Base-by-base conservation (phyloP, 1,140 invertebrate genomes). In the Bombus difficillimus region DNA sequence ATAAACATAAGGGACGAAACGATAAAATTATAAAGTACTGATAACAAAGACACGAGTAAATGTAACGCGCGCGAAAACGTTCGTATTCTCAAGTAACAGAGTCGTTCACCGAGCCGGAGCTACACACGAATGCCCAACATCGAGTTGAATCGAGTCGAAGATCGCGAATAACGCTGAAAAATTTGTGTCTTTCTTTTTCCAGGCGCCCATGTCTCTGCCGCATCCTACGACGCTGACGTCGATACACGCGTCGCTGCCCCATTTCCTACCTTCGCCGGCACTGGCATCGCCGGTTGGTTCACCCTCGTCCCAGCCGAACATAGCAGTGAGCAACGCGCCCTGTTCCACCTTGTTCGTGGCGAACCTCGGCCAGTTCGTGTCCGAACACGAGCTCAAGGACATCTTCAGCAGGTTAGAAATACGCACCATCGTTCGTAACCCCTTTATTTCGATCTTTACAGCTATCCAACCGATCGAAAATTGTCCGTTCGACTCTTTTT, bases 311-410 rank as follows among this genome's bases (percentile, higher is more conserved):
- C 97, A 97, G 94, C 97, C 96, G 88, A 96, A 95, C 82, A 94
- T 96, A 90, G 96, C 95, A 91, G 95, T 96, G 84, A 96, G 95
- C 93, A 97, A 97, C 94, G 97, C 98, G 88, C 98, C 98, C 73
- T 99, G 99, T 96, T 99, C 98, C 80, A 99, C 99, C 83, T 97
- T 99, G 71, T 99, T 99, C 96, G 98, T 99, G 91, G 98, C 98
- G 91, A 99, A 99, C 95, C 96, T 99, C 89, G 98, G 98, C 71
- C 98, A 98, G 94, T 99, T 99, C 94, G 98, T 99, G 90, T 98
- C 98, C 79, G 99, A 99, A 95, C 98, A 99, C 93, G 99, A 99
- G 95, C 97, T 99, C 86, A 99, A 99, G 96, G 98, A 99, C 95
- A 98, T 99, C 93, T 99, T 99, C 96, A 98, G 97, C 97, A 99